Conservation (phyloP, 1,140 invertebrate species). For the Gonatopus flavifemur region DNA sequence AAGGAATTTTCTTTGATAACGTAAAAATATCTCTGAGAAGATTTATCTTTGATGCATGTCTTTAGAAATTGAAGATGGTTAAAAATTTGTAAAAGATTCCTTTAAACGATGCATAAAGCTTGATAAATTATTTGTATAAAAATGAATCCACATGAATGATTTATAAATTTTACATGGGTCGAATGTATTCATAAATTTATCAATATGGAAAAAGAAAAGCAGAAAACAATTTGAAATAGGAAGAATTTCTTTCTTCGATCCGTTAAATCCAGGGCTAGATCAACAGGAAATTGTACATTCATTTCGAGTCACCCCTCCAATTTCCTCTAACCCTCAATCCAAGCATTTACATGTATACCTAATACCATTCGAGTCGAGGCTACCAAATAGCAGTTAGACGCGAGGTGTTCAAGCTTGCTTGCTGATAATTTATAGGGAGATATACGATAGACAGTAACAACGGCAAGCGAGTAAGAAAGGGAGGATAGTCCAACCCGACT, state of each 20-base stretch:
- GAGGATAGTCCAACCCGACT: constrained; percentile 33
- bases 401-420: constrained; percentile 42
- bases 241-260: constrained; percentile 20
- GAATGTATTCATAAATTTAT: too few species aligned
- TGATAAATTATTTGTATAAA: too few species aligned
- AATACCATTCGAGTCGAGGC: constrained; percentile 34
- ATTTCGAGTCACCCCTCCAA: constrained; percentile 51
- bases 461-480: constrained; percentile 25
- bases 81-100: too few species aligned
- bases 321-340: constrained; percentile 42
- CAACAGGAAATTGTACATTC: constrained; percentile 53
- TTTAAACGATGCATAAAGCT: too few species aligned
- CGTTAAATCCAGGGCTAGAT: constrained; percentile 33
- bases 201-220: not conserved
- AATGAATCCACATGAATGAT: too few species aligned
- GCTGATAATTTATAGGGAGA: constrained; percentile 49
- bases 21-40: too few species aligned
- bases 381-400: constrained; percentile 39
- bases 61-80: too few species aligned
- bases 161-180: too few species aligned
- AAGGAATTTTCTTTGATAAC: too few species aligned
- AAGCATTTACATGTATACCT: constrained; percentile 40
- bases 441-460: constrained; percentile 45
- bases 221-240: too few species aligned
- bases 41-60: too few species aligned